These are phyloP conservation scores for Vimba vimba DNA, from an alignment of 2,113 vertebrate genomes.

Conservation along the genomic window DNA sequence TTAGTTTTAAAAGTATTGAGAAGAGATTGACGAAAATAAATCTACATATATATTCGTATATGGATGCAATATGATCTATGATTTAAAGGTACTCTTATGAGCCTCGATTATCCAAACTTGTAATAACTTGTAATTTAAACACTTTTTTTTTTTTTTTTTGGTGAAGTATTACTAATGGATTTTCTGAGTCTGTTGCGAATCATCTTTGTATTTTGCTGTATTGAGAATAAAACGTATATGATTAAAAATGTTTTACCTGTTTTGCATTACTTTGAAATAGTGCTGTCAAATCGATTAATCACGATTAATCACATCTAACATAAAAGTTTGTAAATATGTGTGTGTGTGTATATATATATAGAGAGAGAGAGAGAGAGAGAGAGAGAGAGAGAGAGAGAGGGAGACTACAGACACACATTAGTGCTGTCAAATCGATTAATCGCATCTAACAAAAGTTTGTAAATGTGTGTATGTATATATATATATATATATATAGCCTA, in stretches of 20 bases:
- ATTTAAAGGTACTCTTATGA: constrained; percentile 88
- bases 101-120: constrained; percentile 81
- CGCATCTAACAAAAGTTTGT: no score
- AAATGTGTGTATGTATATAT: no score
- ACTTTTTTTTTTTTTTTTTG: constrained; percentile 79
- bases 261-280: background rate
- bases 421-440: no score
- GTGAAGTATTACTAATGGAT: constrained; percentile 97
- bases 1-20: constrained; percentile 76
- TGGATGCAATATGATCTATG: constrained; percentile 79
- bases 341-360: no score
- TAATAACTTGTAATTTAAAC: constrained; percentile 81
- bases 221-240: constrained; percentile 93
- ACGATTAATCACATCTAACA: no score
- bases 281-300: no score
- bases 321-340: no score
- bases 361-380: no score
- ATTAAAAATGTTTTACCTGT: constrained; percentile 53
- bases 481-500: no score
- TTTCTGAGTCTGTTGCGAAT: constrained; percentile 97
- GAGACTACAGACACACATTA: no score
- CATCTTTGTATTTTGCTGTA: constrained; percentile 99
- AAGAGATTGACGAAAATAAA: constrained; percentile 64
- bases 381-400: no score
- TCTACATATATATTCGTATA: constrained; percentile 66